Percentiles rank a stretch among this genome's conserved stretches.
Evolutionary conservation across 2,113 vertebrate genomes (phyloP).

Genomic region (Nothobranchius kuhntae): DNA sequence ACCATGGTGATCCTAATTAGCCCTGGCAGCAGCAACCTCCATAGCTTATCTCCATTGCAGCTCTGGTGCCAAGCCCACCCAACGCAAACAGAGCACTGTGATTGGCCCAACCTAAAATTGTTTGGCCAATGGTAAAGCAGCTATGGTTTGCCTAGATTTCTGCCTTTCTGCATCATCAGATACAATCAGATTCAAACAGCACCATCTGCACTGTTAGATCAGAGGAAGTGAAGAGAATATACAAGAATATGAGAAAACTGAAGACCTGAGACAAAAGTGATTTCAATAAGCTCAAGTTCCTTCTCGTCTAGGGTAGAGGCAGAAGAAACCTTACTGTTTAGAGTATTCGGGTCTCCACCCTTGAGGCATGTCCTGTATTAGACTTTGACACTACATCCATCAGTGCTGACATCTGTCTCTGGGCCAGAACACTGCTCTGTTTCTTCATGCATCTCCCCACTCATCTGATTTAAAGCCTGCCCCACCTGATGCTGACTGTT

Average conservation of each 20-base stretch:
- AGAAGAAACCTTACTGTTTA: constrained; percentile 17
- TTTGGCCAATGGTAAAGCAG: no score
- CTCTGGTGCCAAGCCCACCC: no score
- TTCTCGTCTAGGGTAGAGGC: constrained; percentile 38
- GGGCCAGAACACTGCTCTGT: constrained; percentile 34
- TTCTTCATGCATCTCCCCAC: constrained; percentile 26
- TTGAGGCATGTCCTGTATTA: constrained; percentile 19
- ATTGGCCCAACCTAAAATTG: no score
- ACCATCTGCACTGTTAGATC: no score
- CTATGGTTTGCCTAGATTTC: no score
- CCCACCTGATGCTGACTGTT: constrained; percentile 10
- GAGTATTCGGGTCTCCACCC: constrained; percentile 25
- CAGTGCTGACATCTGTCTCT: constrained; percentile 28
- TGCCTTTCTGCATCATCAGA: no score
- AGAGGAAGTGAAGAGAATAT: no score
- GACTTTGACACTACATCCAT: constrained; percentile 56
- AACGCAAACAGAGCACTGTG: no score
- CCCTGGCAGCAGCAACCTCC: no score
- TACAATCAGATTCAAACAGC: no score
- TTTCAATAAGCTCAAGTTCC: constrained; percentile 34
- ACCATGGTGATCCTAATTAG: no score
- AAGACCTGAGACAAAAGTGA: constrained; percentile 10
- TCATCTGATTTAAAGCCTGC: constrained; percentile 32
- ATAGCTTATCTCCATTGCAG: no score
- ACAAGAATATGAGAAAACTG: constrained; percentile 29